Evolutionary conservation across 2,888 invertebrate species (phyloP), one percentile per base, ranked within the genome.

Genomic region (Alloplasta piceator): DNA sequence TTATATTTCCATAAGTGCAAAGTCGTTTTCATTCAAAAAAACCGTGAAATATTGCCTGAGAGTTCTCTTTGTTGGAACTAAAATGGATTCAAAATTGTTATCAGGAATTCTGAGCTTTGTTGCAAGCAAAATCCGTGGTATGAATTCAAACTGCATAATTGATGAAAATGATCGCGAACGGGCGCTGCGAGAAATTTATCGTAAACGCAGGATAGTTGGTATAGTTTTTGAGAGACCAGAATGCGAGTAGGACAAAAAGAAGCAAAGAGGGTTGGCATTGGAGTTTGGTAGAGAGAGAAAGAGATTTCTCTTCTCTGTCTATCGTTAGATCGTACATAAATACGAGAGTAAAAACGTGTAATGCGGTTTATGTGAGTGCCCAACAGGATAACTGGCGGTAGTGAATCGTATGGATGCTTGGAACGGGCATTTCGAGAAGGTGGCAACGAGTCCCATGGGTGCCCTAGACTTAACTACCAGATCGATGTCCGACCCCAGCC

Each of bases 401-500:
- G 85, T 84, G 85, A 84, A 85, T 85, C 81, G 82, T 82, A 82
- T 82, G 82, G 86, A 85, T 78, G 73, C 73, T 26, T 70, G 83
- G 85, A 84, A 84, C 83, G 84, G 82, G 83, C 81, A 86, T 84
- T 26, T 85, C 84, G 85, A 85, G 86, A 86, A 87, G 87, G 88
- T 87, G 87, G 87, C 91, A 91, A 92, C 90, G 91, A 91, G 92
- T 91, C 92, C 86, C 91, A 60, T 36, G 91, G 89, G 92, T 85
- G 89, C 90, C 87, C 87, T 91, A 82, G 87, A 89, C 89, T 91
- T 91, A 91, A 92, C 91, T 90, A 89, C 89, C 89, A 89, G 91
- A 91, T 92, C 91, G 91, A 91, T 91, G 91, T 90, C 86, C 87
- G 85, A 88, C 90, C 88, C 88, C 86, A 84, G 74, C 67, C 56